phyloP scores from a whole-genome alignment of 2,888 invertebrate species.

The Branchinecta sandiegonensis region DNA sequence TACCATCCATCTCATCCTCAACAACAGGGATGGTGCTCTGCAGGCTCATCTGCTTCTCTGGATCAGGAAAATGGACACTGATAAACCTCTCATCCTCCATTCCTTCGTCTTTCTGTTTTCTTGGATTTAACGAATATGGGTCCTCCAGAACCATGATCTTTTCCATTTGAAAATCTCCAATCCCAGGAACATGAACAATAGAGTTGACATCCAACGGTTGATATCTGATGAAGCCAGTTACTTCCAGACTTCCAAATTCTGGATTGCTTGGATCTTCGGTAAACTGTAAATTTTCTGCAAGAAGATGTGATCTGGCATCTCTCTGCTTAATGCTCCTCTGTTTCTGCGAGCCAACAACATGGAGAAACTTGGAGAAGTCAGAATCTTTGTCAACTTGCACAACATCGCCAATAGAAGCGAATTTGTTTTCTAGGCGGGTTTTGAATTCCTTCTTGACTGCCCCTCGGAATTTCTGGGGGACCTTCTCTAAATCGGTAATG shows the following conservation, averaged over 20 bases:
- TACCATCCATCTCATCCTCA: slow-evolving; percentile 18
- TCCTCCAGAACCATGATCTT: slow-evolving; percentile 49
- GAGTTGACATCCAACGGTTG: slow-evolving; percentile 68
- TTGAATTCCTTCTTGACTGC: slow-evolving; percentile 52
- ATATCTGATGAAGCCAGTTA: slow-evolving; percentile 77
- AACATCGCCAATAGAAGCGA: slow-evolving; percentile 68
- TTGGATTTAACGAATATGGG: slow-evolving; percentile 44
- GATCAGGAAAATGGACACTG: neutral
- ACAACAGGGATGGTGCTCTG: slow-evolving; percentile 10
- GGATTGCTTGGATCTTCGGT: slow-evolving; percentile 31
- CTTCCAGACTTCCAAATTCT: slow-evolving; percentile 49
- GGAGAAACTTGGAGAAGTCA: slow-evolving; percentile 58
- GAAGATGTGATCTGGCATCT: slow-evolving; percentile 64
- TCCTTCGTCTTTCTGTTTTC: slow-evolving; percentile 18
- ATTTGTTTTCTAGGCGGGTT: slow-evolving; percentile 46
- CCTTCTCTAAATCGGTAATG: slow-evolving; percentile 48
- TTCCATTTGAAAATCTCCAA: slow-evolving; percentile 83
- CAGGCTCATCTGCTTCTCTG: slow-evolving; percentile 22
- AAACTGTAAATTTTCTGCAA: slow-evolving; percentile 64
- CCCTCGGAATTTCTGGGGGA: slow-evolving; percentile 53
- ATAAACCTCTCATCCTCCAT: slow-evolving; percentile 20
- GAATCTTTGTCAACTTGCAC: slow-evolving; percentile 55
- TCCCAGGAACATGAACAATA: slow-evolving; percentile 75
- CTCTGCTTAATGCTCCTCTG: slow-evolving; percentile 55
- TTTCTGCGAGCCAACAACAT: slow-evolving; percentile 68